phyloP scores from a whole-genome alignment of 30 jellyfish, hydroid and myxozoan species.

The Aurelia coerulea region DNA sequence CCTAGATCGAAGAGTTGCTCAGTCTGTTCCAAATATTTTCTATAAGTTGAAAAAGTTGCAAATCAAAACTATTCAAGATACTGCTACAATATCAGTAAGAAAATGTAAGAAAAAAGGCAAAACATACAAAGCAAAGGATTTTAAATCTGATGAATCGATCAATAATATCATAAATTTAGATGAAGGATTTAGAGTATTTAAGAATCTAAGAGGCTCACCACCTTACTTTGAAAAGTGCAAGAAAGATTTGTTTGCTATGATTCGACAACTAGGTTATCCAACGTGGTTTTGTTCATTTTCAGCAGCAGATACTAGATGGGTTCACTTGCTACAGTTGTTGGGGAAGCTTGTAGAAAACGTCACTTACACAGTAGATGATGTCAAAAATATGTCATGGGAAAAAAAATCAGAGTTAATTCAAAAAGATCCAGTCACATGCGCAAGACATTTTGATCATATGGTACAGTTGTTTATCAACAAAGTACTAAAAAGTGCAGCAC shows the following conservation, averaged over 20 bases:
- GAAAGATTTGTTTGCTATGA: slow-evolving; percentile 51
- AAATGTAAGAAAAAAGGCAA: slow-evolving; percentile 30
- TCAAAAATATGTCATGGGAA: slow-evolving; percentile 29
- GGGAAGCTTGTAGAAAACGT: slow-evolving; percentile 1
- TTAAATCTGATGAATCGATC: not conserved
- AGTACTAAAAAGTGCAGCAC: slow-evolving; percentile 14
- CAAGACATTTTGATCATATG: slow-evolving; percentile 19
- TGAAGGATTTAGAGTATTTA: slow-evolving; percentile 40
- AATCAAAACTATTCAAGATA: slow-evolving; percentile 24
- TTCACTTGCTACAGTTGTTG: not conserved
- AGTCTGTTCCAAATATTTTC: slow-evolving; percentile 30
- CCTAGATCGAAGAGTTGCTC: slow-evolving; percentile 40
- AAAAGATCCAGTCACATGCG: slow-evolving; percentile 6
- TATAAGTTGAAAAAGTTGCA: slow-evolving; percentile 30
- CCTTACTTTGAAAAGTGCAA: slow-evolving; percentile 45
- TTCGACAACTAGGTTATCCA: slow-evolving; percentile 43
- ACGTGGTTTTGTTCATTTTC: slow-evolving; percentile 55
- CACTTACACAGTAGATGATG: not conserved
- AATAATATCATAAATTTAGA: slow-evolving; percentile 13
- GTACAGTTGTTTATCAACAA: slow-evolving; percentile 1
- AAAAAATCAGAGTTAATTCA: slow-evolving; percentile 10
- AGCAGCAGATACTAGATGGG: slow-evolving; percentile 59
- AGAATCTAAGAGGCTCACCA: slow-evolving; percentile 39
- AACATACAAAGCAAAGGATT: slow-evolving; percentile 12
- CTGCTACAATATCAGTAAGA: slow-evolving; percentile 37